A percentile compares a stretch with the other conserved stretches of the same genome.
phyloP scores from a whole-genome alignment of 2,113 vertebrate species.

The Hippocampus guttulatus region DNA sequence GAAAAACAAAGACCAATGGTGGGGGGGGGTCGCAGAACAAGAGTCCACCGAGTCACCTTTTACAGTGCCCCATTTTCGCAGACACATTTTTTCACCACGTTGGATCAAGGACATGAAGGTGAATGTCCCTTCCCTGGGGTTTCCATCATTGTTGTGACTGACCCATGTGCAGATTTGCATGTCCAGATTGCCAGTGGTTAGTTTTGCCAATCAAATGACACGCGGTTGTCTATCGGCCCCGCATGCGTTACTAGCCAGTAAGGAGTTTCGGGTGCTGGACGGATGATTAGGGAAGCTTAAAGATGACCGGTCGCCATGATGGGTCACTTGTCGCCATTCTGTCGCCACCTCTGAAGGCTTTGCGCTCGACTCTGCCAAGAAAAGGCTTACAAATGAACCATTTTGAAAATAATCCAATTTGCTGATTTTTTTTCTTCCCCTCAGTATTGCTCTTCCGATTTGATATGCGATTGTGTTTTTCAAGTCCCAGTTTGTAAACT shows the following conservation, averaged over 20 bases:
- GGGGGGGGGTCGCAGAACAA: no score
- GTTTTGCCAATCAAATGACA: constrained; percentile 65
- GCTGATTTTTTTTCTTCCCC: no score
- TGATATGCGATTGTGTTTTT: no score
- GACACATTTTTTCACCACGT: neutral
- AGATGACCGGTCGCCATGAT: neutral
- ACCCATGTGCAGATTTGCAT: constrained; percentile 56
- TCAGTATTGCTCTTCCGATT: no score
- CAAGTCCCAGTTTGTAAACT: neutral
- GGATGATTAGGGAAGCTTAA: neutral
- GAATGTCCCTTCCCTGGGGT: neutral
- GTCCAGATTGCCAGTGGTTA: constrained; percentile 46
- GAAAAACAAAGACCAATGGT: no score
- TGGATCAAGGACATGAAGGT: neutral
- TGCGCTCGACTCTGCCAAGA: neutral
- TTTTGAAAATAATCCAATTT: no score
- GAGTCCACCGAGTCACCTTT: no score
- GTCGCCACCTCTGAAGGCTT: constrained; percentile 30
- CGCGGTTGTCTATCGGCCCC: constrained; percentile 29
- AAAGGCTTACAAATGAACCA: no score
- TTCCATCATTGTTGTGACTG: neutral
- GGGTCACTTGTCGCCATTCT: constrained; percentile 45
- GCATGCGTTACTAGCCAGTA: neutral
- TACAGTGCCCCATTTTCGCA: no score
- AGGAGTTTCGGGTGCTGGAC: neutral